phyloP scores from a whole-genome alignment of 2,113 vertebrate species.

The Plotosus lineatus region DNA sequence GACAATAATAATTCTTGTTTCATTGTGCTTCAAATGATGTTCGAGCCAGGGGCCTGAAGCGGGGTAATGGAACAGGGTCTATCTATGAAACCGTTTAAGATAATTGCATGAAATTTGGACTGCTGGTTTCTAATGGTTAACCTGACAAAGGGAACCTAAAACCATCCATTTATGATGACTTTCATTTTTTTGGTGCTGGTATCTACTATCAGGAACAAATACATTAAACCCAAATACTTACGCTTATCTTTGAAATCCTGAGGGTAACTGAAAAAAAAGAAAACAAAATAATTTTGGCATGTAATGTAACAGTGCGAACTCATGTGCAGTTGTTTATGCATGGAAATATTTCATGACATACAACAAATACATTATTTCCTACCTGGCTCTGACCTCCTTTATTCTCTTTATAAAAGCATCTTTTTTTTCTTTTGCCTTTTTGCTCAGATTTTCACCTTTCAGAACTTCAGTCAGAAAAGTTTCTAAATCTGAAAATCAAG shows the following conservation, averaged over 20 bases:
- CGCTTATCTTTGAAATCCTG: conserved; percentile 84
- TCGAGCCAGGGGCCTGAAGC: no score
- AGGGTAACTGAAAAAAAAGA: conserved; percentile 75
- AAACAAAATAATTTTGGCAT: conserved; percentile 31
- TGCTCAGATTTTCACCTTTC: conserved; percentile 89
- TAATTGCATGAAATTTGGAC: no score
- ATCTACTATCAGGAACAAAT: conserved; percentile 7
- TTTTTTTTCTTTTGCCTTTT: conserved; percentile 88
- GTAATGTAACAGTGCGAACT: neutral
- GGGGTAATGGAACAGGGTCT: no score
- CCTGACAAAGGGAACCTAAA: no score
- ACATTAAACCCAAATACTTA: conserved; percentile 63
- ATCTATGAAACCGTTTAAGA: no score
- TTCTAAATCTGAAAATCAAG: conserved; percentile 80
- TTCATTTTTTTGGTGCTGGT: no score
- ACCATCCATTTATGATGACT: no score
- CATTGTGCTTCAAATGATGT: no score
- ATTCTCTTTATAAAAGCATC: conserved; percentile 86
- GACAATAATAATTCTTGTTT: no score
- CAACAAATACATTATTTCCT: conserved; percentile 47
- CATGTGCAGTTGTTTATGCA: neutral
- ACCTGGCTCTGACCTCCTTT: conserved; percentile 83
- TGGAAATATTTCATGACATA: neutral
- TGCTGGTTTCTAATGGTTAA: no score
- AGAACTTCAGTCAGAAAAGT: conserved; percentile 79